Conservation (phyloP, 2,113 vertebrate species). For the Acanthisitta chloris region DNA sequence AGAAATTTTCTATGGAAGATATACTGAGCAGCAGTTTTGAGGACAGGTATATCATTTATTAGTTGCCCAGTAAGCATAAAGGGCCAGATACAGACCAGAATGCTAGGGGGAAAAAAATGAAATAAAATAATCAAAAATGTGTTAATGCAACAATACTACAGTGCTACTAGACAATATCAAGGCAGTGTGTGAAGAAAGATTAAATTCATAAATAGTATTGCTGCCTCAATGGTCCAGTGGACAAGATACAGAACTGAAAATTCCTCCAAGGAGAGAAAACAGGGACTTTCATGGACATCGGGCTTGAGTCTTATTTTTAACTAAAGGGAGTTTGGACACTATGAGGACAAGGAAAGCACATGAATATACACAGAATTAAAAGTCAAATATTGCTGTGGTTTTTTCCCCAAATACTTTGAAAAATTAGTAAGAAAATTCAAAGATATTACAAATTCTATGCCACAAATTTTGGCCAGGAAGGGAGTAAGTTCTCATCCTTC, state of each 20-base stretch:
- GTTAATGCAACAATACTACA: background rate
- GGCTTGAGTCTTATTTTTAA: background rate
- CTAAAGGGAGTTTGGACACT: background rate
- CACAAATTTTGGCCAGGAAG: background rate
- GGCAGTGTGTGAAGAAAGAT: background rate
- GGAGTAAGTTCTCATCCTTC: background rate
- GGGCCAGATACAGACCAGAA: background rate
- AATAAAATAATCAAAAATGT: background rate
- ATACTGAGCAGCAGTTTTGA: background rate
- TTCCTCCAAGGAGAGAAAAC: background rate
- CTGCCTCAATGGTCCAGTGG: background rate
- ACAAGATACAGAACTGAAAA: background rate
- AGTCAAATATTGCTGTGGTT: rapidly evolving
- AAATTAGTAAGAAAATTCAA: background rate
- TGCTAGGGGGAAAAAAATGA: background rate
- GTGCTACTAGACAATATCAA: background rate
- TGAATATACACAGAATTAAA: background rate
- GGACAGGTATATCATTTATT: background rate
- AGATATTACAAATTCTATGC: background rate
- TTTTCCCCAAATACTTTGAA: background rate
- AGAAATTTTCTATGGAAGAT: background rate
- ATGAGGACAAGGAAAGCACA: background rate
- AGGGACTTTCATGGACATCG: background rate
- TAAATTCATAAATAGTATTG: background rate
- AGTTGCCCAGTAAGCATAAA: background rate